Conservation (phyloP, 2,888 invertebrate species). For the Anthophora plumipes region DNA sequence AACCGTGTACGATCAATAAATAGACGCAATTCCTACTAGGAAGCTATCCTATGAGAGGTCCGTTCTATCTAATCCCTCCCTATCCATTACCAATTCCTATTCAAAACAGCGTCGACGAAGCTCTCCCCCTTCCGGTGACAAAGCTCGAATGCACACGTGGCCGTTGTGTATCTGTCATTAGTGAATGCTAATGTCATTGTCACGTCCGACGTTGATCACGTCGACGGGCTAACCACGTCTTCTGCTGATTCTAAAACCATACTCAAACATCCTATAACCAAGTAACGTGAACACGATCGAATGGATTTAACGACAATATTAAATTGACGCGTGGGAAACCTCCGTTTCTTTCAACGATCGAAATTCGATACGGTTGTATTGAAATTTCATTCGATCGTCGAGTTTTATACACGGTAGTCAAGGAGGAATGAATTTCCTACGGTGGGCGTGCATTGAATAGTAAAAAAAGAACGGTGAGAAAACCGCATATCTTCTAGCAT, state of each 20-base stretch:
- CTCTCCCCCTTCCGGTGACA: slow-evolving; percentile 45
- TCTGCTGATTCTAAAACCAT: background rate
- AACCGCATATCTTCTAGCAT: no score
- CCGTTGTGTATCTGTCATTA: slow-evolving; percentile 64
- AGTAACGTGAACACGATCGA: background rate
- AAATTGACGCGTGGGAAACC: background rate
- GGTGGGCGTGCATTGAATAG: no score
- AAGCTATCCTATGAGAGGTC: slow-evolving; percentile 59
- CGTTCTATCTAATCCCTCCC: slow-evolving; percentile 57
- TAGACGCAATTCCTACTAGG: slow-evolving; percentile 77
- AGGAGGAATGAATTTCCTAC: no score
- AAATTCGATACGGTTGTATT: no score
- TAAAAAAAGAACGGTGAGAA: no score
- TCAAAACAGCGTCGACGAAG: slow-evolving; percentile 57
- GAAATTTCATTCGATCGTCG: no score
- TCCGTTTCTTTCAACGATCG: no score
- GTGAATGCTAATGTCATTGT: slow-evolving; percentile 60
- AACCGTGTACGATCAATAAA: slow-evolving; percentile 76
- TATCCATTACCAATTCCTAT: slow-evolving; percentile 69
- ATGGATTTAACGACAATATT: background rate
- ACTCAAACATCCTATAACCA: background rate
- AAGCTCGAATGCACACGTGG: slow-evolving; percentile 48
- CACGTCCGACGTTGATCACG: slow-evolving; percentile 52
- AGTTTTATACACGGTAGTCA: no score
- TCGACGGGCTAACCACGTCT: slow-evolving; percentile 11